These are phyloP conservation scores for Balearica regulorum DNA, from an alignment of 2,797 vertebrate species.

Conservation along the genomic window DNA sequence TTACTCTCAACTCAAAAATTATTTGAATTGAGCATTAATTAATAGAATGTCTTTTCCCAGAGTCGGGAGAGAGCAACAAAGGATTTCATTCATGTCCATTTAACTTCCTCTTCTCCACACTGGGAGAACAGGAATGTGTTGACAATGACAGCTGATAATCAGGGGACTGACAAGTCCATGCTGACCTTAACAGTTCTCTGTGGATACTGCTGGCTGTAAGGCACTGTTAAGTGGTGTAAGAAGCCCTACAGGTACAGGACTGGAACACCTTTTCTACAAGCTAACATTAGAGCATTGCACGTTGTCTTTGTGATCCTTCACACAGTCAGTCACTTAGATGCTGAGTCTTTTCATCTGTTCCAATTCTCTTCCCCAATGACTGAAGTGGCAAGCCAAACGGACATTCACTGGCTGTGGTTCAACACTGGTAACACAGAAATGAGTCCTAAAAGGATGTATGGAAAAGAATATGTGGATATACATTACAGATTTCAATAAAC, in stretches of 20 bases:
- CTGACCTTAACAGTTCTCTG: neutral
- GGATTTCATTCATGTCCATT: neutral
- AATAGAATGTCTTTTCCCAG: neutral
- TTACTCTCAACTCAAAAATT: neutral
- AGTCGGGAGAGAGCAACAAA: neutral
- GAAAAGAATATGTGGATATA: neutral
- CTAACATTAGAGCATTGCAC: neutral
- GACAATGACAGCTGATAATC: neutral
- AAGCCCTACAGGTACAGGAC: neutral
- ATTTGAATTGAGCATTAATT: neutral
- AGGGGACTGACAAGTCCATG: neutral
- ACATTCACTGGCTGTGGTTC: neutral
- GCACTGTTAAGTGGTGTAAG: neutral
- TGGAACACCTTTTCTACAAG: neutral
- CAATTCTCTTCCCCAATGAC: neutral
- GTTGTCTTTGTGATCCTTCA: neutral
- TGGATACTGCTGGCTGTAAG: neutral
- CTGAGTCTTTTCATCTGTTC: neutral
- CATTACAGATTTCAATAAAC: neutral
- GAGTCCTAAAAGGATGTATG: neutral
- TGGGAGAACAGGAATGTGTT: neutral
- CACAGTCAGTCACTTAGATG: neutral
- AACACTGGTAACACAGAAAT: neutral
- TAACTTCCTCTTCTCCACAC: neutral
- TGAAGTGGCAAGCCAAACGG: neutral